A percentile compares a stretch with the other conserved stretches of the same genome.
Evolutionary conservation across 1,140 invertebrate genomes (phyloP).

Genomic region (Chironomus tepperi): DNA sequence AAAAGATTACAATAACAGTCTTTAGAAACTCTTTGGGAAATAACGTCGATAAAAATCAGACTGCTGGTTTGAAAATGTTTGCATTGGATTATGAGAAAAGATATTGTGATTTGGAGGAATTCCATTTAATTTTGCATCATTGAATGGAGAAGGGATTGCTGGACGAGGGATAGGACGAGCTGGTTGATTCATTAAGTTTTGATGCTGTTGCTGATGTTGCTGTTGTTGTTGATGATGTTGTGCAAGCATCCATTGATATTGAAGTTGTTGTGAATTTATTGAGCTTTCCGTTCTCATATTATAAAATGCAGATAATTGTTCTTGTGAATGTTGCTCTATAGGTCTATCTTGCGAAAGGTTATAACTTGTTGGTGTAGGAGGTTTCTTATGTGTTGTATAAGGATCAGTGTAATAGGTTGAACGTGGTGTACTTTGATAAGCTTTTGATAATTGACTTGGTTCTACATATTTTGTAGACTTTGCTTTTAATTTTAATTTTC

Average conservation of each 20-base stretch:
- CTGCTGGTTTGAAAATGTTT: background rate
- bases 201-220: background rate
- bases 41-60: background rate
- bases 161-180: background rate
- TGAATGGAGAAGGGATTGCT: background rate
- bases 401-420: background rate
- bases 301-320: background rate
- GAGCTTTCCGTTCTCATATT: background rate
- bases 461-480: slow-evolving; percentile 15
- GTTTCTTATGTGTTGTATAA: background rate
- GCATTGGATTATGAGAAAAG: background rate
- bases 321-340: background rate
- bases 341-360: background rate
- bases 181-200: background rate
- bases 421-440: background rate
- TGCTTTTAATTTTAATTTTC: slow-evolving; percentile 2
- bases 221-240: background rate
- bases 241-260: background rate
- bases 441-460: background rate
- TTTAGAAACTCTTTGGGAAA: slow-evolving; percentile 10
- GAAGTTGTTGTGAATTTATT: background rate
- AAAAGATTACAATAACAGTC: background rate
- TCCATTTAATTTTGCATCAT: too few relatives aligned
- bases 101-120: background rate
- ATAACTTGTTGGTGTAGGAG: background rate